Evolutionary conservation across 2,888 invertebrate species (phyloP).

Genomic region (Dermolepida albohirtum): DNA sequence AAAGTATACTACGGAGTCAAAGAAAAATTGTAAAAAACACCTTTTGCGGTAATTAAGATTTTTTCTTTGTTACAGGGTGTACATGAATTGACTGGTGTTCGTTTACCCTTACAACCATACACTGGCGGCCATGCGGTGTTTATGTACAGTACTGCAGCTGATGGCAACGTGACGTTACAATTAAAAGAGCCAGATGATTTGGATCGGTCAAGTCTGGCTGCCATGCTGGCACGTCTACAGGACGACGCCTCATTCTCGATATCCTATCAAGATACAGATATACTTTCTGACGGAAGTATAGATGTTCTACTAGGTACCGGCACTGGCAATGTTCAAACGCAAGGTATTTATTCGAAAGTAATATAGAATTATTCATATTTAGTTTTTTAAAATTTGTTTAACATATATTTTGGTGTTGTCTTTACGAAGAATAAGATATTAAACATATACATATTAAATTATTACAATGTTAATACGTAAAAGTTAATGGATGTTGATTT

Average conservation of each 20-base stretch:
- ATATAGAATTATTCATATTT: not conserved
- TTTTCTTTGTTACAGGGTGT: constrained; percentile 58
- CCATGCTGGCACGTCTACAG: constrained; percentile 67
- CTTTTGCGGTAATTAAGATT: not conserved
- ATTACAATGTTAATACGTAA: too few relatives aligned
- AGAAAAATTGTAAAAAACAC: too few relatives aligned
- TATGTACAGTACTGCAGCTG: constrained; percentile 77
- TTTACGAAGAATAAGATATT: too few relatives aligned
- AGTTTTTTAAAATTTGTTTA: not conserved
- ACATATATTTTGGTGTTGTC: not conserved
- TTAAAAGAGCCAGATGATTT: constrained; percentile 71
- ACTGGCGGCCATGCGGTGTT: constrained; percentile 74
- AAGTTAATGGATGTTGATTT: too few relatives aligned
- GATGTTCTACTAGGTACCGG: constrained; percentile 70
- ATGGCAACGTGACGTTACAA: constrained; percentile 74
- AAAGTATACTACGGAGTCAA: too few relatives aligned
- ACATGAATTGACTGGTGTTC: constrained; percentile 65
- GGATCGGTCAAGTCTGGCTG: constrained; percentile 64
- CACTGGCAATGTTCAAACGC: constrained; percentile 68
- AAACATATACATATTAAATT: too few relatives aligned
- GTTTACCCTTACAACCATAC: constrained; percentile 68
- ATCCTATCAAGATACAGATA: constrained; percentile 81
- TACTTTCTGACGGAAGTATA: constrained; percentile 73
- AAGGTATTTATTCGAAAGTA: constrained; percentile 53
- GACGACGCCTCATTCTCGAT: constrained; percentile 77